Evolutionary conservation across 2,797 vertebrate species (phyloP).

Genomic region (Dendrocincla fuliginosa): DNA sequence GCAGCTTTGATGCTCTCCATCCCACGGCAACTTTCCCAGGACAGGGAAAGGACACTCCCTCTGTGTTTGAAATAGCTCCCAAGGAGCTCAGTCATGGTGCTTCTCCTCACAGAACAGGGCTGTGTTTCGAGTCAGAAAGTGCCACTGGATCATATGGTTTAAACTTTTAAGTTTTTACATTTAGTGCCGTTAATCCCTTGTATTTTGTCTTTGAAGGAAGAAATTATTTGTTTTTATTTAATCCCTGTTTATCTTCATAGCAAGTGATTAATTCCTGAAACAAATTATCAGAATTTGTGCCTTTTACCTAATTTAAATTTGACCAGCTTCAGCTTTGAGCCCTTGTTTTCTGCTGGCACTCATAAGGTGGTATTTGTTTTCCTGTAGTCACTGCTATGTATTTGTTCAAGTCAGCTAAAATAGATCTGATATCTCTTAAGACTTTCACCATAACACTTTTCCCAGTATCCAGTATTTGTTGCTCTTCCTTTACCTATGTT

Average conservation of each 20-base stretch:
- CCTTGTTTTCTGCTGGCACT: neutral
- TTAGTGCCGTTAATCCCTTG: neutral
- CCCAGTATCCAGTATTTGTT: neutral
- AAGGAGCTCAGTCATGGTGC: neutral
- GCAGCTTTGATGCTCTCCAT: neutral
- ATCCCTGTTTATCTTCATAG: neutral
- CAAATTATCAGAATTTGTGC: neutral
- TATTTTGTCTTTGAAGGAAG: neutral
- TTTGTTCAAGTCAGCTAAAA: neutral
- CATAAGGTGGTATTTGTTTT: neutral
- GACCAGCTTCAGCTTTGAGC: neutral
- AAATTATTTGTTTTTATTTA: neutral
- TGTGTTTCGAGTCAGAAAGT: neutral
- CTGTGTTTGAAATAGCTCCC: neutral
- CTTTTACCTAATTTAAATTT: neutral
- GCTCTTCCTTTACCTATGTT: neutral
- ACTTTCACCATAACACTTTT: neutral
- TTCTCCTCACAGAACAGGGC: neutral
- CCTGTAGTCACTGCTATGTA: neutral
- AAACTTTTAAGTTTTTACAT: neutral
- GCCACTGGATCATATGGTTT: neutral
- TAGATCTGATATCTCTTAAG: neutral
- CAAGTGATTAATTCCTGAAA: neutral
- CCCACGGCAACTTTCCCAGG: fast-evolving
- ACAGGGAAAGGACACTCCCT: fast-evolving